These are phyloP conservation scores for Smittia aterrima DNA, from an alignment of 2,888 invertebrate species.

Conservation along the genomic window DNA sequence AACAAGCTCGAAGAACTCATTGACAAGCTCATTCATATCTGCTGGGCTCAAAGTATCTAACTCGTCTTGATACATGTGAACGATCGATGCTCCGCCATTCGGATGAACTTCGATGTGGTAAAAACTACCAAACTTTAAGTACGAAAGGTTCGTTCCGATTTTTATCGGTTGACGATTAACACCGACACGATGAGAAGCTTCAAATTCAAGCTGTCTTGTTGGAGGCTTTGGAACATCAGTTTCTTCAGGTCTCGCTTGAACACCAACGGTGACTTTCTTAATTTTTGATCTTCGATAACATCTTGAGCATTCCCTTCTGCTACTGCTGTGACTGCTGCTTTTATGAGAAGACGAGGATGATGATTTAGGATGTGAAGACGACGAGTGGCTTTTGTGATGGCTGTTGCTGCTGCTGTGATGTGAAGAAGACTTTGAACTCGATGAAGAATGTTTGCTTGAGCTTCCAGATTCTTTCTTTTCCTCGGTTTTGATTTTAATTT, in stretches of 20 bases:
- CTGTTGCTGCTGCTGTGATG: constrained; percentile 30
- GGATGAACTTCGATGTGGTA: constrained; percentile 90
- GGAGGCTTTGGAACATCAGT: background rate
- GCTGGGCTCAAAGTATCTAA: constrained; percentile 68
- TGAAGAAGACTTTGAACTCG: constrained; percentile 23
- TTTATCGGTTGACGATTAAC: constrained; percentile 53
- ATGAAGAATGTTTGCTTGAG: constrained; percentile 19
- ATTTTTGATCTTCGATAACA: constrained; percentile 70
- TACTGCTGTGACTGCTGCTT: constrained; percentile 44
- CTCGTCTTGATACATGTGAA: constrained; percentile 90
- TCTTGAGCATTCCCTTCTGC: constrained; percentile 58
- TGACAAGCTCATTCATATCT: constrained; percentile 75
- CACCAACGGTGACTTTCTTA: constrained; percentile 68
- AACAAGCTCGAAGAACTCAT: constrained; percentile 85
- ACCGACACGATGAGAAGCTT: constrained; percentile 35
- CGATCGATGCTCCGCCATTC: constrained; percentile 90
- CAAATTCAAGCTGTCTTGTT: constrained; percentile 22
- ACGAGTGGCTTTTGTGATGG: constrained; percentile 30
- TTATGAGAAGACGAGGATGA: constrained; percentile 18
- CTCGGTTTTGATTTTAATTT: constrained; percentile 27
- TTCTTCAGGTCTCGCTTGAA: constrained; percentile 60
- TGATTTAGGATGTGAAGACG: constrained; percentile 29
- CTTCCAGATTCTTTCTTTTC: constrained; percentile 23
- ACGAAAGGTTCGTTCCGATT: constrained; percentile 42
- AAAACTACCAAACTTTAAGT: constrained; percentile 65